Evolutionary conservation across 2,888 invertebrate species (phyloP).

Genomic region (Tethea ocularis): DNA sequence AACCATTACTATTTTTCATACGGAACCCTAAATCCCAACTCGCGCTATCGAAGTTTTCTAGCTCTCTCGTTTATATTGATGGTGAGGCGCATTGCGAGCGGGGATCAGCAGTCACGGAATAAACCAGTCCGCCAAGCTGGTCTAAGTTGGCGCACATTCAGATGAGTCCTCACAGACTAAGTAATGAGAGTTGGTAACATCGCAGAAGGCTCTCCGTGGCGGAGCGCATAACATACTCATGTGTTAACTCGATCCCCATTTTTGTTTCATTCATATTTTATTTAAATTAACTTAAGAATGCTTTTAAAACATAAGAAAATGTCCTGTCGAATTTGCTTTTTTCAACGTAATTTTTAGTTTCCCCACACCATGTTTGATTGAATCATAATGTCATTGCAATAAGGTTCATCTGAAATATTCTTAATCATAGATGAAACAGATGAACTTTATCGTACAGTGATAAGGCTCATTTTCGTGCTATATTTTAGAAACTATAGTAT

Average conservation of each 20-base stretch:
- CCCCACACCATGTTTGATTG: too few species aligned
- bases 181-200: constrained; percentile 5
- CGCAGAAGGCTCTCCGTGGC: constrained; percentile 10
- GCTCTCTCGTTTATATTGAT: neutral
- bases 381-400: too few species aligned
- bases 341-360: too few species aligned
- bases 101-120: constrained; percentile 33
- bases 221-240: constrained; percentile 8
- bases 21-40: neutral
- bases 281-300: too few species aligned
- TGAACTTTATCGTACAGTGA: too few species aligned
- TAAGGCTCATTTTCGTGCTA: too few species aligned
- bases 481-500: too few species aligned
- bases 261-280: neutral
- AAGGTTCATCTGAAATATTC: too few species aligned
- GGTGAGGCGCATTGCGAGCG: neutral
- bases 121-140: constrained; percentile 39
- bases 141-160: constrained; percentile 23
- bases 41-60: constrained; percentile 7
- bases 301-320: too few species aligned
- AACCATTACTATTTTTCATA: neutral
- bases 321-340: too few species aligned
- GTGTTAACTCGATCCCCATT: constrained; percentile 11
- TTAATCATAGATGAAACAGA: too few species aligned
- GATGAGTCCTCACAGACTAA: constrained; percentile 16